A percentile compares a stretch with the other conserved stretches of the same genome.
phyloP scores from a whole-genome alignment of 2,888 invertebrate genomes.

The Eristalis pertinax region DNA sequence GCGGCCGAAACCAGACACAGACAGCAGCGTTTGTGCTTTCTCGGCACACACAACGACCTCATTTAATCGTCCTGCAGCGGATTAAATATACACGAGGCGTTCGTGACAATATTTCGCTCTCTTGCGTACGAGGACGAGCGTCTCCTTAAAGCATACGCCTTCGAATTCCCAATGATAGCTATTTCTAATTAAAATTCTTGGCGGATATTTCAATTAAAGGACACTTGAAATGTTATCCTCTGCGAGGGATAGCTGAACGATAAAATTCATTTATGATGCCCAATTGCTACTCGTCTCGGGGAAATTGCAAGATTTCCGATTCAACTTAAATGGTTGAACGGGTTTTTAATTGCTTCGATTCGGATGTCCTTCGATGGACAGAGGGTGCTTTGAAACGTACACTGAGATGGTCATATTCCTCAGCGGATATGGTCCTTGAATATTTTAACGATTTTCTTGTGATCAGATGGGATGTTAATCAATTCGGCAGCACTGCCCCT shows the following conservation, averaged over 20 bases:
- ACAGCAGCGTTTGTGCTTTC: not conserved
- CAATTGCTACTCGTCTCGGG: not conserved
- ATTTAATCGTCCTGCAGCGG: not conserved
- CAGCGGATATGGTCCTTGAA: too few relatives aligned
- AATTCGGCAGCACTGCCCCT: not conserved
- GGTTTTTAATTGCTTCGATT: not conserved
- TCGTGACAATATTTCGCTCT: not conserved
- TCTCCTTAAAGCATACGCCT: not conserved
- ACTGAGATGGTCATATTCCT: too few relatives aligned
- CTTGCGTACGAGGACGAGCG: not conserved
- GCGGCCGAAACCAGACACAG: not conserved
- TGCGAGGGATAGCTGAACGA: not conserved
- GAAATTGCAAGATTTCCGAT: not conserved
- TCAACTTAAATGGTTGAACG: not conserved
- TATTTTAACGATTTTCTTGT: too few relatives aligned
- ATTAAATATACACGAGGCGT: not conserved
- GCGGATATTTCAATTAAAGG: slow-evolving; percentile 5
- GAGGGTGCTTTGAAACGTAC: not conserved
- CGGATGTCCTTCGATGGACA: not conserved
- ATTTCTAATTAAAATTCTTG: slow-evolving; percentile 1
- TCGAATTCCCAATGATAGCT: not conserved
- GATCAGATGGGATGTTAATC: not conserved
- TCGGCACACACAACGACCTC: not conserved
- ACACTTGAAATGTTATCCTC: not conserved
- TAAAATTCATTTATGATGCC: slow-evolving; percentile 8